A percentile compares a stretch with the other conserved stretches of the same genome.
These are phyloP conservation scores for Callyntrura sp. DNA, from an alignment of 2,888 invertebrate species.

Conservation along the genomic window DNA sequence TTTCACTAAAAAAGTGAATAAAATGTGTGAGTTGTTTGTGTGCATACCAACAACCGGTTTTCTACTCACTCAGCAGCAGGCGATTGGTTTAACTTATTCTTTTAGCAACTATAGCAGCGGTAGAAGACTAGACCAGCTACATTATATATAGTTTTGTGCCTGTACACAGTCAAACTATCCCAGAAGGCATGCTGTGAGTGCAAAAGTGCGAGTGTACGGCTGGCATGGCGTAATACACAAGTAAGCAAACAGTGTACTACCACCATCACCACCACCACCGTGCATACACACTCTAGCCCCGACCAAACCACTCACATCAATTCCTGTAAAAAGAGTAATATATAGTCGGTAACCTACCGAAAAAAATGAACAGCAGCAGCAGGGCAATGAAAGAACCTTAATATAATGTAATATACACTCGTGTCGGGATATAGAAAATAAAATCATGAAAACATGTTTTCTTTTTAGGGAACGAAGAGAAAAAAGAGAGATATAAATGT, in stretches of 20 bases:
- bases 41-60: constrained; percentile 28
- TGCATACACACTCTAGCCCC: no score
- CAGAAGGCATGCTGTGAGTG: constrained; percentile 17
- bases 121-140: neutral
- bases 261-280: neutral
- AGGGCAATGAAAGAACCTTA: neutral
- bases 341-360: neutral
- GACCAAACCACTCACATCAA: constrained; percentile 40
- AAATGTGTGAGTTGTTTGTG: constrained; percentile 16
- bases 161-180: constrained; percentile 7
- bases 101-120: neutral
- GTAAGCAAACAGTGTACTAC: constrained; percentile 26
- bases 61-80: constrained; percentile 18
- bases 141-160: constrained; percentile 41
- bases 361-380: neutral
- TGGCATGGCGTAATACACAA: constrained; percentile 4
- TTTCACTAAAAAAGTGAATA: constrained; percentile 27
- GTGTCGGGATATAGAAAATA: constrained; percentile 2
- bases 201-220: neutral
- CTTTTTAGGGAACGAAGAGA: constrained; percentile 14
- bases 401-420: neutral
- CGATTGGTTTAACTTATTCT: constrained; percentile 17
- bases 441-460: constrained; percentile 29
- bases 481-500: constrained; percentile 47
- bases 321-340: constrained; percentile 19